Conservation (phyloP, 2,888 invertebrate genomes). For the Dendrolimus houi region DNA sequence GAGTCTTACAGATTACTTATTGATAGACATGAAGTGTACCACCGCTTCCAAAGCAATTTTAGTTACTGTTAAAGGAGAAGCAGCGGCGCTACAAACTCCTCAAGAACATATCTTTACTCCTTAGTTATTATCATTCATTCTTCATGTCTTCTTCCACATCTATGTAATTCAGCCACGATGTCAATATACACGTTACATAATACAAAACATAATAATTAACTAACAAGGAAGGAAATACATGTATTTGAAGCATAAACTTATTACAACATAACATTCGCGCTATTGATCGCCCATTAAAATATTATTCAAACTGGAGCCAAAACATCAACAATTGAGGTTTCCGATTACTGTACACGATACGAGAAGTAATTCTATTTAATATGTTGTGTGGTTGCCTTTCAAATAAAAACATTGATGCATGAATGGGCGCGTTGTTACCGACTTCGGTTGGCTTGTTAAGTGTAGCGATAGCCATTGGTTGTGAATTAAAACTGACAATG, state of each 20-base stretch:
- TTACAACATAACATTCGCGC: background rate
- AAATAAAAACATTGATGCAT: constrained; percentile 65
- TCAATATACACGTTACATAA: no score
- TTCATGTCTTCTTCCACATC: no score
- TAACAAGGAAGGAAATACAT: no score
- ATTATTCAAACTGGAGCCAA: background rate
- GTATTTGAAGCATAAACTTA: background rate
- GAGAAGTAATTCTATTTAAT: constrained; percentile 32
- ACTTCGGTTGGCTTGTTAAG: constrained; percentile 35
- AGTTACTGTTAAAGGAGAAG: no score
- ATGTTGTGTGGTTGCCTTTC: constrained; percentile 37
- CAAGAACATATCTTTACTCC: no score
- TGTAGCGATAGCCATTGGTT: constrained; percentile 19
- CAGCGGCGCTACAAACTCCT: no score
- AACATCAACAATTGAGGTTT: constrained; percentile 24
- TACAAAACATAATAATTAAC: no score
- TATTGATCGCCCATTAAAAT: background rate
- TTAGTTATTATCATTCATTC: no score
- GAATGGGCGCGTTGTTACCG: constrained; percentile 59
- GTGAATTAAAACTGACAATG: background rate
- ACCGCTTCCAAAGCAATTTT: no score
- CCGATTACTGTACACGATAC: constrained; percentile 18
- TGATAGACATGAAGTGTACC: no score
- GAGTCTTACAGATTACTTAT: no score
- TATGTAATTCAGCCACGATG: no score